These are phyloP conservation scores for Callionymus lyra DNA, from an alignment of 2,113 vertebrate genomes.

Conservation along the genomic window DNA sequence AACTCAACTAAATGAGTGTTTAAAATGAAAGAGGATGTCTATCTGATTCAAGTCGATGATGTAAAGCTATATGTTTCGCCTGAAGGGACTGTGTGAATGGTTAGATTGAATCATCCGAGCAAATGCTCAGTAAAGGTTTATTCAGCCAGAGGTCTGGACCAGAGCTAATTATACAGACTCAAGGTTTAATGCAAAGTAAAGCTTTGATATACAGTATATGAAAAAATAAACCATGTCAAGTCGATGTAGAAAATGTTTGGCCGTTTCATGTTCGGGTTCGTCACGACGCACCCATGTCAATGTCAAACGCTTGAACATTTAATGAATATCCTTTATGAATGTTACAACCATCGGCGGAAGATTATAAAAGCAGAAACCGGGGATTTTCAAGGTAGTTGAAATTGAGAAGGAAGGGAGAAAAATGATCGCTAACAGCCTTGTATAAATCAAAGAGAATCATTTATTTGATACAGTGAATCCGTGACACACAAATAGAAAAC, in stretches of 20 bases:
- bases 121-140: too few relatives aligned
- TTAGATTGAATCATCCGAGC: too few relatives aligned
- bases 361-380: too few relatives aligned
- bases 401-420: too few relatives aligned
- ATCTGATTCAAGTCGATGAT: constrained; percentile 38
- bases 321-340: constrained; percentile 2
- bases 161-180: constrained; percentile 44
- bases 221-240: constrained; percentile 27
- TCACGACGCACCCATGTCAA: constrained; percentile 35
- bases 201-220: constrained; percentile 6
- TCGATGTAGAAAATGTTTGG: constrained; percentile 10
- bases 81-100: too few relatives aligned
- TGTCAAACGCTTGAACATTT: constrained; percentile 36
- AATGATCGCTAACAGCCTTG: too few relatives aligned
- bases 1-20: constrained; percentile 30
- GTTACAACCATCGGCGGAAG: too few relatives aligned
- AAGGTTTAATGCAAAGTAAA: constrained; percentile 5
- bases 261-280: constrained; percentile 26
- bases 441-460: too few relatives aligned
- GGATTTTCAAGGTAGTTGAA: constrained; percentile 1
- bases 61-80: too few relatives aligned
- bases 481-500: too few relatives aligned
- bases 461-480: too few relatives aligned
- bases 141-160: constrained; percentile 33
- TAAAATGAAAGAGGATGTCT: constrained; percentile 35